phyloP scores from a whole-genome alignment of 2,797 vertebrate genomes.

The Limnodromus scolopaceus region DNA sequence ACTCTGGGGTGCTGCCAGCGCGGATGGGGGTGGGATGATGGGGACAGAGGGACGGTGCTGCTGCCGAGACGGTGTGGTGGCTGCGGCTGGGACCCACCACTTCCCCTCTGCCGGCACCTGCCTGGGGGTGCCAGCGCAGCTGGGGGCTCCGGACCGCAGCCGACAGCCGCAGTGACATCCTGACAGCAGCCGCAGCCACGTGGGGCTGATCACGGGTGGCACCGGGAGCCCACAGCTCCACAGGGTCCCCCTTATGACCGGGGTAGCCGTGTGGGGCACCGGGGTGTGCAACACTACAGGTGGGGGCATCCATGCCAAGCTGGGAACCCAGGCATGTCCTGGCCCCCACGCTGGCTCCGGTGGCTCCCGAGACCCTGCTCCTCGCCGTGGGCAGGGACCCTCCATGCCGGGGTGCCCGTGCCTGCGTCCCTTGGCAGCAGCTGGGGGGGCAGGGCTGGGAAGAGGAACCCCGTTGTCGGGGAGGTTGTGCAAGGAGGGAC shows the following conservation, averaged over 20 bases:
- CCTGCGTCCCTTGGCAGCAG: rapidly evolving
- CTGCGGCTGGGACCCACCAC: rapidly evolving
- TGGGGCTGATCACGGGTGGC: rapidly evolving
- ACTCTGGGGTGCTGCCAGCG: rapidly evolving
- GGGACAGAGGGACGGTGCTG: not conserved
- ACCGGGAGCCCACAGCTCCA: rapidly evolving
- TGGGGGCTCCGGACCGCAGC: not conserved
- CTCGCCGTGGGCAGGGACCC: rapidly evolving
- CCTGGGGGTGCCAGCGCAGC: not conserved
- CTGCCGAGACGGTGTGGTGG: rapidly evolving
- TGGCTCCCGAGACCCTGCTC: rapidly evolving
- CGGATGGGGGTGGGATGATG: rapidly evolving
- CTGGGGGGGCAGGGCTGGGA: not conserved
- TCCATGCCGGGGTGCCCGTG: rapidly evolving
- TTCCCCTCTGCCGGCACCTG: not conserved
- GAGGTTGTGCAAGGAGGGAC: conserved; percentile 52
- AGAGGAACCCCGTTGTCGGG: not conserved
- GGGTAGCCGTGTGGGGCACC: rapidly evolving
- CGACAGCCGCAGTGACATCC: rapidly evolving
- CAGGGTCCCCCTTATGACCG: rapidly evolving
- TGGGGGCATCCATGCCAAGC: rapidly evolving
- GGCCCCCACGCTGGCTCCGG: rapidly evolving
- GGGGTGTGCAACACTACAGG: rapidly evolving
- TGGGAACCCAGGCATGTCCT: rapidly evolving
- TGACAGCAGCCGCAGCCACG: rapidly evolving